Evolutionary conservation across 2,888 invertebrate genomes (phyloP), one percentile per base, ranked within the genome.

Genomic region (Eupithecia vulgata): DNA sequence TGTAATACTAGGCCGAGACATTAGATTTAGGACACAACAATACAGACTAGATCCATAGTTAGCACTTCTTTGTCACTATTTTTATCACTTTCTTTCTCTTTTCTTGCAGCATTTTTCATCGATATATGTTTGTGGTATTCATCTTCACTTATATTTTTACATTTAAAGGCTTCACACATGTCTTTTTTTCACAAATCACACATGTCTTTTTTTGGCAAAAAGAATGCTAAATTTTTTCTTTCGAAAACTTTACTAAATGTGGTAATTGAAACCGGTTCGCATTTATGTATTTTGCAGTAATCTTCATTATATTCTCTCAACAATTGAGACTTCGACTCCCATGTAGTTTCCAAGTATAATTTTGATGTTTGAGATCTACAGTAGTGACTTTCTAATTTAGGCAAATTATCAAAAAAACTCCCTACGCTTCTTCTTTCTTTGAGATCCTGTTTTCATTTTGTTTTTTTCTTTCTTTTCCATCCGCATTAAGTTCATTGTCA

Each of bases 11-110:
- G 17, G 69, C 65, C 15, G 66, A 67, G 35, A 73, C 68, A 71
- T 72, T 72, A 1, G 70, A 74, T 40, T 67, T 61, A 35, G 74
- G 74, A 21, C 70, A 59, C 62, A 74, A 59, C 13, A 74, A 61
- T 35, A 74, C 72, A 1, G 70, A 67, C 25, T 66, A 73, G 45
- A 70, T 73, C 73, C 65, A 48, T 67, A 64, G 70, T 70, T 40
- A 73, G 67, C 13, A 70, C 70, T 66, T 66, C 45, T 25, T 66
- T 66, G 42, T 66, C 42, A 66, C 42, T 66, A 42, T 45, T 66
- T 66, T 45, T 66, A 40, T 30, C 45, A 45, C n/a, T n/a, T 64
- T 62, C 37, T 57, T 70, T 37, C 70, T 34, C 57, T 66, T 70
- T 48, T 66, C 65, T 59, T 25, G 59, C 59, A 59, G 30, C 59